These are phyloP conservation scores for Radopholus similis DNA, from an alignment of 1,140 invertebrate genomes.

Conservation along the genomic window DNA sequence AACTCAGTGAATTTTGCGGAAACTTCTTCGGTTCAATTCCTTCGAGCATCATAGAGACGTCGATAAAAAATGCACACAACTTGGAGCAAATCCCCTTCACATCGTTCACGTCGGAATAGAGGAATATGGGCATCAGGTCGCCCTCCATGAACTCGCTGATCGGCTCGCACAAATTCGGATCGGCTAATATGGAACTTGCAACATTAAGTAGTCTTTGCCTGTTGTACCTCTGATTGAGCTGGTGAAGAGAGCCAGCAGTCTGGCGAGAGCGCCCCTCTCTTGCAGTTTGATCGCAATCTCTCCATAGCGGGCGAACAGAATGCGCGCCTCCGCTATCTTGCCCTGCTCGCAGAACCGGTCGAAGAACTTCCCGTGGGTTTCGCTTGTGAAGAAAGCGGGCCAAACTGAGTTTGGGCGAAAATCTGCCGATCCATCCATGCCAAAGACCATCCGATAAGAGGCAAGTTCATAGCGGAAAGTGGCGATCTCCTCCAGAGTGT, in stretches of 20 bases:
- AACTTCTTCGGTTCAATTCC: conserved; percentile 20
- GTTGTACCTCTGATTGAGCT: not conserved
- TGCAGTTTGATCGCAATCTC: conserved; percentile 1
- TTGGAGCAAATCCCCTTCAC: conserved; percentile 3
- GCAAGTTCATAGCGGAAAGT: conserved; percentile 25
- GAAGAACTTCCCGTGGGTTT: conserved; percentile 20
- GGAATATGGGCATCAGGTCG: conserved; percentile 1
- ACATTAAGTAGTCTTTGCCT: conserved; percentile 4
- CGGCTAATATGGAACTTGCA: conserved; percentile 7
- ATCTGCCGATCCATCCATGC: not conserved
- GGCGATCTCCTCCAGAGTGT: conserved; percentile 17
- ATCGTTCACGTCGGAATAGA: not conserved
- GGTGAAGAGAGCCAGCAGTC: conserved; percentile 2
- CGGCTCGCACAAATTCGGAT: not conserved
- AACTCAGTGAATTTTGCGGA: conserved; percentile 22
- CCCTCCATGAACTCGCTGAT: conserved; percentile 22
- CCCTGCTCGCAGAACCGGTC: conserved; percentile 21
- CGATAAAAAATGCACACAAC: conserved; percentile 12
- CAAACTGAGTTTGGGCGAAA: not conserved
- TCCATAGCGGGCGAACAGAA: conserved; percentile 17
- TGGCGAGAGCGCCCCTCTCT: not conserved
- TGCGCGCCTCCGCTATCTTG: conserved; percentile 12
- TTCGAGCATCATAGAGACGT: conserved; percentile 17
- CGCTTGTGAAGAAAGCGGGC: conserved; percentile 1
- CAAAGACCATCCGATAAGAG: conserved; percentile 18